Evolutionary conservation across 2,113 vertebrate genomes (phyloP).

Genomic region (Epinephelus cyanopodus): DNA sequence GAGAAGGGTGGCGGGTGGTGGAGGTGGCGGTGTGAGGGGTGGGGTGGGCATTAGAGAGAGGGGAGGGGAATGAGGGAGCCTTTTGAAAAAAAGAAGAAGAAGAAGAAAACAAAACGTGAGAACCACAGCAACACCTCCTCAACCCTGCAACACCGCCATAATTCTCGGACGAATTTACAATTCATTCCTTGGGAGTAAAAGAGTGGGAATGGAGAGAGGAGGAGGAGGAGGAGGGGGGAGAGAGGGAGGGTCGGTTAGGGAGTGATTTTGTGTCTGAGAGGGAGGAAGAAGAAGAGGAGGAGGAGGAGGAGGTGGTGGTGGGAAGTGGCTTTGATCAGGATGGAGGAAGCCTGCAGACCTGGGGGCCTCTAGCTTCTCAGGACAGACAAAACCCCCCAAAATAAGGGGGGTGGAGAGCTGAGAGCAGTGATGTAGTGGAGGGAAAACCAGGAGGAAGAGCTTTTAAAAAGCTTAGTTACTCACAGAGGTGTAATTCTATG

Average conservation of each 20-base stretch:
- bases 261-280: conserved; percentile 19
- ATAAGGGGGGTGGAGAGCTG: neutral
- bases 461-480: too few relatives aligned
- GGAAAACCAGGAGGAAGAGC: neutral
- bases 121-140: conserved; percentile 57
- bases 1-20: conserved; percentile 42
- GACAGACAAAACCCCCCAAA: conserved; percentile 42
- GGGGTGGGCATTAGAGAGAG: neutral
- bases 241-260: neutral
- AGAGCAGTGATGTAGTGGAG: neutral
- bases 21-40: neutral
- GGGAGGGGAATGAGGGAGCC: conserved; percentile 5
- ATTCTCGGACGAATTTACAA: conserved; percentile 50
- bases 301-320: conserved; percentile 32
- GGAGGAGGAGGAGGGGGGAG: neutral
- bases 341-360: conserved; percentile 48
- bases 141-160: conserved; percentile 36
- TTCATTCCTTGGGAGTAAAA: conserved; percentile 40
- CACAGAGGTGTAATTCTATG: neutral
- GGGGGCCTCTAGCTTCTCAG: conserved; percentile 49
- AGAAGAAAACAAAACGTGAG: conserved; percentile 54
- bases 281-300: conserved; percentile 24
- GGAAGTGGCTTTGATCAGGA: conserved; percentile 55
- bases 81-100: conserved; percentile 32
- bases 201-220: conserved; percentile 17